Evolutionary conservation across 2,888 invertebrate genomes (phyloP), one percentile per base, ranked within the genome.

Genomic region (Parnassius glacialis): DNA sequence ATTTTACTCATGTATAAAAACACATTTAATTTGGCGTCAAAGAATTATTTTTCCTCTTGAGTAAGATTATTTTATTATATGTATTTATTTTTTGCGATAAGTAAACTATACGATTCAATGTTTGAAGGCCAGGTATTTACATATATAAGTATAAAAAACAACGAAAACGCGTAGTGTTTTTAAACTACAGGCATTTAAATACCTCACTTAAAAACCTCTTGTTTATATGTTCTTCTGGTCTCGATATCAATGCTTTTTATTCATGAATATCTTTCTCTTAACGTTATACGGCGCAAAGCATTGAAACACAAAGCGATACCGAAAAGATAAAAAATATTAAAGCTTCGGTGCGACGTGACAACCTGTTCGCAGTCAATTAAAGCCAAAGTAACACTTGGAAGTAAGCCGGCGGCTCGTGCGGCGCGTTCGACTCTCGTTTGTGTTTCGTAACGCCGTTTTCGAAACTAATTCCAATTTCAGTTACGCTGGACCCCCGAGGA

Each of bases 351-450:
- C 59, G 62, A 64, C 61, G 61, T 58, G 57, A 61, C 66, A 54
- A 53, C 55, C 59, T 64, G 65, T 64, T 65, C 66, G 64, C 67
- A 59, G 61, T 65, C 62, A 66, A 68, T 67, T 70, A 65, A 65
- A 66, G 60, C 57, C 67, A 44, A 61, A 61, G 61, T 65, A 60
- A 65, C 64, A 66, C 64, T 62, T 52, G 61, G 66, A 65, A 50
- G 55, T 44, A 43, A 55, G 51, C 54, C 61, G 61, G 10, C 52
- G 51, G 59, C 60, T 48, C 53, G 65, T 61, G 55, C 59, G 47
- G 43, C 47, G 60, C 64, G 62, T 52, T 52, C 47, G 52, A 54
- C 54, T 55, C 65, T 64, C 54, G 59, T 62, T 62, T 69, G 64
- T 57, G 61, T 70, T 66, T 65, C 65, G 64, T 65, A 65, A 68